These are phyloP conservation scores for Portunus trituberculatus DNA, from an alignment of 1,140 invertebrate species.

Conservation along the genomic window DNA sequence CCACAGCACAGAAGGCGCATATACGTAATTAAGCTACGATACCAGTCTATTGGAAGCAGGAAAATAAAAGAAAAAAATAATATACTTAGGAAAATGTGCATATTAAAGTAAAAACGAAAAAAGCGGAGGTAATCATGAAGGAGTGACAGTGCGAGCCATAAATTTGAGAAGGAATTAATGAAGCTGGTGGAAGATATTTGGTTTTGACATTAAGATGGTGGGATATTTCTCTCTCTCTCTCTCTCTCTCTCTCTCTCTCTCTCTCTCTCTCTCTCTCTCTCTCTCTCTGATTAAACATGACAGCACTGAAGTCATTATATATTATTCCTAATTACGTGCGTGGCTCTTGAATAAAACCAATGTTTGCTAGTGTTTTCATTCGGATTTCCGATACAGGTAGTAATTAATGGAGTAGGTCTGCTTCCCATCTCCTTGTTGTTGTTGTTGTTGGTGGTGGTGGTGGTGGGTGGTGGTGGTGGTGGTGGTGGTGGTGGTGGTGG, in stretches of 20 bases:
- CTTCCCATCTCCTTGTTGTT: background rate
- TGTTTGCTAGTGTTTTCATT: background rate
- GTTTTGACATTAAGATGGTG: too few species aligned
- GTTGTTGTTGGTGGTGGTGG: background rate
- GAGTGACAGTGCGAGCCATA: too few species aligned
- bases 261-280: background rate
- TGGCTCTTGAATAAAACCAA: background rate
- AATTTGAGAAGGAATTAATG: too few species aligned
- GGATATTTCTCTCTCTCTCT: background rate
- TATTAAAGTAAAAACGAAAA: too few species aligned
- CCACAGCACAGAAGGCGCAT: too few species aligned
- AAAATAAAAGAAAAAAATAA: too few species aligned
- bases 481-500: background rate
- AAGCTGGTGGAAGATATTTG: too few species aligned
- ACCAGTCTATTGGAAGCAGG: too few species aligned
- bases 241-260: slow-evolving; percentile 20
- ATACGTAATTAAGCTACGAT: too few species aligned
- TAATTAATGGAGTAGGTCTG: background rate
- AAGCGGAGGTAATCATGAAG: too few species aligned
- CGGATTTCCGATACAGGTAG: background rate
- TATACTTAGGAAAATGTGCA: too few species aligned
- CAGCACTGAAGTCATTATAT: background rate
- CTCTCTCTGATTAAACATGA: background rate
- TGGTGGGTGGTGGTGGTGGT: background rate
- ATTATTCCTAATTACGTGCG: background rate